phyloP scores from a whole-genome alignment of 2,113 vertebrate species.

The Anhinga anhinga region DNA sequence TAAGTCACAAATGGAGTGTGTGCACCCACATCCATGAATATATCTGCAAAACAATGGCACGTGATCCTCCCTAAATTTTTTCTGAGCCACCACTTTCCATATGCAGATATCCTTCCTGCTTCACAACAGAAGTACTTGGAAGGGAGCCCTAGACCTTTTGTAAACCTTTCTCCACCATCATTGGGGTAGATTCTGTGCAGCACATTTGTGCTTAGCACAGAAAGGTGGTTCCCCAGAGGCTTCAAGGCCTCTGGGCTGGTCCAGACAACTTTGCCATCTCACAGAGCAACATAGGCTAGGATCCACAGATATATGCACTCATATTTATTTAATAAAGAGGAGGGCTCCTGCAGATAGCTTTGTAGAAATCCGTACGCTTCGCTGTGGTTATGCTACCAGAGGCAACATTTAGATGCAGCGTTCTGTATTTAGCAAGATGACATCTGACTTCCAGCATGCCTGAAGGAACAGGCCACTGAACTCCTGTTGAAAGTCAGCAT shows the following conservation, averaged over 20 bases:
- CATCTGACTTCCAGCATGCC: conserved; percentile 54
- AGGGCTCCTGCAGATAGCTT: not conserved
- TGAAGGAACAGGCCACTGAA: conserved; percentile 35
- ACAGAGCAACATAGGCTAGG: not conserved
- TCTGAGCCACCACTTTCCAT: not conserved
- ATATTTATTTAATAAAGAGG: not conserved
- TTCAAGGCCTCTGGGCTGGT: not conserved
- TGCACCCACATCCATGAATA: not conserved
- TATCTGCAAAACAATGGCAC: not conserved
- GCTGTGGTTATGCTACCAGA: not conserved
- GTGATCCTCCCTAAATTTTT: not conserved
- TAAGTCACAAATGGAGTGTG: not conserved
- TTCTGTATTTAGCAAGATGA: conserved; percentile 66
- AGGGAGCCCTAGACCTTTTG: not conserved
- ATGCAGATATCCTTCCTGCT: not conserved
- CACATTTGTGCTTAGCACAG: not conserved
- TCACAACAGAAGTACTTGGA: not conserved
- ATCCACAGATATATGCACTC: not conserved
- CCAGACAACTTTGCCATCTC: not conserved
- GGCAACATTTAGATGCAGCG: conserved; percentile 26
- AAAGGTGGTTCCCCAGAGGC: not conserved
- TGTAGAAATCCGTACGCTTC: not conserved
- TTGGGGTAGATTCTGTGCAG: not conserved
- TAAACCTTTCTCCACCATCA: not conserved
- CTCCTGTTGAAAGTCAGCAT: conserved; percentile 32